Percentiles rank a stretch among this genome's conserved stretches.
These are phyloP conservation scores for Typhlomys cinereus DNA, from an alignment of 2,113 vertebrate genomes.

Conservation along the genomic window DNA sequence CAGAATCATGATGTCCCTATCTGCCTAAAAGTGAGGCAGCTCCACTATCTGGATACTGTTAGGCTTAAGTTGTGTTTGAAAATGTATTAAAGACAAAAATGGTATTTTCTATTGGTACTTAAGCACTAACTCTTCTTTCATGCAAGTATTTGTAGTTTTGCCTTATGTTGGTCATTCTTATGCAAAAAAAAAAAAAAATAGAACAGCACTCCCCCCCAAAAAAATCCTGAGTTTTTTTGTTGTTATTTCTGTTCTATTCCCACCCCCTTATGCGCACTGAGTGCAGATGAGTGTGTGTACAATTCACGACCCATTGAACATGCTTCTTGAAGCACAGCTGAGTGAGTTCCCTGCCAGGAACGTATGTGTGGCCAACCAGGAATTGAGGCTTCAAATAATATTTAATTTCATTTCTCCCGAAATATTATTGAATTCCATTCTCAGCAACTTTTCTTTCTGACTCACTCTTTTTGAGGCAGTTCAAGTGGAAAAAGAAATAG, in stretches of 20 bases:
- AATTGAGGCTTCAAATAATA: slow-evolving; percentile 59
- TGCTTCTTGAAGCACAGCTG: slow-evolving; percentile 31
- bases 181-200: not conserved
- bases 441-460: slow-evolving; percentile 58
- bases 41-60: not conserved
- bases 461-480: slow-evolving; percentile 42
- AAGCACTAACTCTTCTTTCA: not conserved
- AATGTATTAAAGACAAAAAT: not conserved
- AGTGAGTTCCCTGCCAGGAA: slow-evolving; percentile 5
- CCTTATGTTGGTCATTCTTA: not conserved
- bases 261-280: too few species aligned
- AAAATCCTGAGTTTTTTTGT: too few species aligned
- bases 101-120: not conserved
- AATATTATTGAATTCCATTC: slow-evolving; percentile 71
- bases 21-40: not conserved
- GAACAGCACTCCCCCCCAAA: too few species aligned
- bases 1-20: not conserved
- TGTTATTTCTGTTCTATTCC: not conserved
- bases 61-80: not conserved
- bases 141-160: not conserved
- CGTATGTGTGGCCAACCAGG: not conserved
- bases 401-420: slow-evolving; percentile 63
- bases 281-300: not conserved
- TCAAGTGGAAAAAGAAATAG: slow-evolving; percentile 67
- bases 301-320: not conserved